Base-by-base conservation (phyloP, 2,113 vertebrate genomes). In the Chelonoidis abingdonii region DNA sequence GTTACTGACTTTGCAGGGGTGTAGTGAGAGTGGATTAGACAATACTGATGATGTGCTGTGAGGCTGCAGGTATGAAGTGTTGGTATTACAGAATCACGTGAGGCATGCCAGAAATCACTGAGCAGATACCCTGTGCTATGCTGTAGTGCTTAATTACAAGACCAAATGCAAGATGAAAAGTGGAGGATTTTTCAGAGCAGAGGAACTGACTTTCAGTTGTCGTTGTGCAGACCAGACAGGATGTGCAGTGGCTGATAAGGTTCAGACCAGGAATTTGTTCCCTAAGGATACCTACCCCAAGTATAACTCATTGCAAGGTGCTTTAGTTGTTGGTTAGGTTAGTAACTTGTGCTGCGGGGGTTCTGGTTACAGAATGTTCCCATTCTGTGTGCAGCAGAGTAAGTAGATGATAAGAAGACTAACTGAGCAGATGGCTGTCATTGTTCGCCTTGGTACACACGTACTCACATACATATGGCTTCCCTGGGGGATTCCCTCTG, bases 281-380 rank as follows among this genome's bases (percentile, higher is more conserved):
- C 96, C 96, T 88, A 80, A 0, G 89, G 97, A 93, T 27, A 6
- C 14, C 90, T 27, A 6, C 14, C 90, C 96, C 89, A 65, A 91
- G 96, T 97, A 96, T 97, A 97, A 94, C 96, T 17, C 75, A 94
- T 93, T 97, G 94, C 94, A 89, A 96, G 94, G 5, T 54, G 94
- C 1, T 75, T 86, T 92, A 95, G 96, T 1, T 1, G 87, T 75
- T 5, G 84, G 81, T 81, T 56, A 41, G 47, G 38, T 78, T 80
- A 10, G 7, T 35, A 79, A 53, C 88, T 81, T 6, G 3, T 89
- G 92, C 90, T 21, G 86, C 57, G 93, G 86, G 96, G 94, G 89
- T 10, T 97, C 96, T 92, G 13, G 86, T 97, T 96, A 97, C 96
- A 87, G 89, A 94, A 83, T 41, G 10, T 76, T 44, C 24, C 38